Evolutionary conservation across 2,113 vertebrate species (phyloP).

Genomic region (Prinia subflava): DNA sequence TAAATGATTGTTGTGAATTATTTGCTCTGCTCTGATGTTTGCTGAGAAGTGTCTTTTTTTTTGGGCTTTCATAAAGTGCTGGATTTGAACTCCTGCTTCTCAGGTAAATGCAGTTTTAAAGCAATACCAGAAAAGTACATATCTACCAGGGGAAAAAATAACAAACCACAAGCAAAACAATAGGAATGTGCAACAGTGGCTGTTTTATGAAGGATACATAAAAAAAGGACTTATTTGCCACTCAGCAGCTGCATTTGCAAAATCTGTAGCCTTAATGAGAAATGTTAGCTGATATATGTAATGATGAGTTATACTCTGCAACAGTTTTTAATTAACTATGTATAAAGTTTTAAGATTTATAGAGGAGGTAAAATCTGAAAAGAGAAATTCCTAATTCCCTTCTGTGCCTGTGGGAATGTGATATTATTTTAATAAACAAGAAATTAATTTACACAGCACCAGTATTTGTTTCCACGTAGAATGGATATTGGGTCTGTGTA

Average conservation of each 20-base stretch:
- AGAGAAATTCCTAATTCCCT: neutral
- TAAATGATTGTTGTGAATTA: slow-evolving; percentile 58
- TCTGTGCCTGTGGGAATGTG: neutral
- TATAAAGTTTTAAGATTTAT: slow-evolving; percentile 6
- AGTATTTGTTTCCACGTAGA: neutral
- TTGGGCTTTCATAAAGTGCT: neutral
- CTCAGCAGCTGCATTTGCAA: neutral
- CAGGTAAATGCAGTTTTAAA: neutral
- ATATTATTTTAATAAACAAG: slow-evolving; percentile 22
- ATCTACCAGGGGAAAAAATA: neutral
- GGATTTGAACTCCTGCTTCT: neutral
- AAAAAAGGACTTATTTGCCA: neutral
- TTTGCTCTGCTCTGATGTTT: slow-evolving; percentile 47
- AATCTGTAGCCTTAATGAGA: neutral
- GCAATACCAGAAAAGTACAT: neutral
- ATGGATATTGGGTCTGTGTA: neutral
- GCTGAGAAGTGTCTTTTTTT: neutral
- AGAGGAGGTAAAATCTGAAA: neutral
- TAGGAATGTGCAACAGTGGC: neutral
- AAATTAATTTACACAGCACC: neutral
- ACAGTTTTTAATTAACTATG: slow-evolving; percentile 25
- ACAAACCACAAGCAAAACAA: neutral
- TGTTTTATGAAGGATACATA: neutral
- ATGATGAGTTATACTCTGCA: slow-evolving; percentile 1
- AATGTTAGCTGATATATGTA: neutral